phyloP scores from a whole-genome alignment of 2,888 invertebrate genomes.

The Gasteruption jaculator region DNA sequence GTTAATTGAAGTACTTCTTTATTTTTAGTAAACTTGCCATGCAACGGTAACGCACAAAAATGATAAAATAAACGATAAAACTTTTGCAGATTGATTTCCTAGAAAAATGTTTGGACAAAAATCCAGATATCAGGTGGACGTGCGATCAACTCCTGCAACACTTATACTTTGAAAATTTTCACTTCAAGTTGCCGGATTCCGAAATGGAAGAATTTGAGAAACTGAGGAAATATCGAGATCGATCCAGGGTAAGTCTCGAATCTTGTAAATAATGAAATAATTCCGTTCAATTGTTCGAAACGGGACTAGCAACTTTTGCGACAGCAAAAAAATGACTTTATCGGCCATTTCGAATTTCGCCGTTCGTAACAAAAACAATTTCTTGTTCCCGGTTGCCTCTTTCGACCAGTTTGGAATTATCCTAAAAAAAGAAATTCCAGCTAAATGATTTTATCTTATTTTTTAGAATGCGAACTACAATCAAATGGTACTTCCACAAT shows the following conservation, averaged over 20 bases:
- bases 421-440: too few relatives aligned
- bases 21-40: too few relatives aligned
- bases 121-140: constrained; percentile 86
- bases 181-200: constrained; percentile 73
- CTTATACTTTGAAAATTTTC: constrained; percentile 86
- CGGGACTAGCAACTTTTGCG: background rate
- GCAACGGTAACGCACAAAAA: too few relatives aligned
- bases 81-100: constrained; percentile 47
- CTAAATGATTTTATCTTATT: constrained; percentile 12
- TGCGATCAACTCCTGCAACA: constrained; percentile 89
- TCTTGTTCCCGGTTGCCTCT: too few relatives aligned
- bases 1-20: too few relatives aligned
- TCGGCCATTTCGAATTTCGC: too few relatives aligned
- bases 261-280: background rate
- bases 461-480: constrained; percentile 54
- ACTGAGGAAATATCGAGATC: constrained; percentile 57
- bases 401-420: too few relatives aligned
- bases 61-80: background rate
- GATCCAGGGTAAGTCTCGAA: constrained; percentile 57
- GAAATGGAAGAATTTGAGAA: constrained; percentile 63
- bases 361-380: too few relatives aligned
- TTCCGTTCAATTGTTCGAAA: background rate
- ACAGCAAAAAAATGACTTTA: background rate
- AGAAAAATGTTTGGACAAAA: constrained; percentile 92
- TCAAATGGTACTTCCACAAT: constrained; percentile 65